A percentile compares a stretch with the other conserved stretches of the same genome.
These are phyloP conservation scores for Parnassius apollo DNA, from an alignment of 2,888 invertebrate genomes.

Conservation along the genomic window DNA sequence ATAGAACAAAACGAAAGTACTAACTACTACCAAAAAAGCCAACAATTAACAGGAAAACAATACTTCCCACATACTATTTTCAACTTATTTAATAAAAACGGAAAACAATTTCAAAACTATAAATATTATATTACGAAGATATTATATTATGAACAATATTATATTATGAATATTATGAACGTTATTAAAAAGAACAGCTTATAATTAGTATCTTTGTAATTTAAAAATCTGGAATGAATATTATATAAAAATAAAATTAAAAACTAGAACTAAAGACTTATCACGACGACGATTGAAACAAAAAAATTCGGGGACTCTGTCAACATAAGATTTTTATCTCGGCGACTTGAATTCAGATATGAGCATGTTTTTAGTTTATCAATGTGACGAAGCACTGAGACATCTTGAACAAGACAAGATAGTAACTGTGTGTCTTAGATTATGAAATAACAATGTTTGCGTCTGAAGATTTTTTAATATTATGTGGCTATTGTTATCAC, in stretches of 20 bases:
- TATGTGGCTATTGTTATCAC: too few species aligned
- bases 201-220: neutral
- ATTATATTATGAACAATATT: too few species aligned
- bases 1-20: too few species aligned
- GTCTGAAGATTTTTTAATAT: neutral
- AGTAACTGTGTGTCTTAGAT: slow-evolving; percentile 17
- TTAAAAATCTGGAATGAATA: slow-evolving; percentile 31
- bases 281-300: slow-evolving; percentile 60
- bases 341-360: slow-evolving; percentile 49
- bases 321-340: slow-evolving; percentile 66
- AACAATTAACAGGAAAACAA: too few species aligned
- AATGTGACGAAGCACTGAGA: slow-evolving; percentile 48
- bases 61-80: too few species aligned
- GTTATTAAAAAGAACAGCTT: too few species aligned
- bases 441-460: slow-evolving; percentile 18
- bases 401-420: slow-evolving; percentile 30
- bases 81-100: too few species aligned
- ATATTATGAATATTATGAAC: too few species aligned
- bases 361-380: slow-evolving; percentile 50
- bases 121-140: too few species aligned
- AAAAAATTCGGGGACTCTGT: slow-evolving; percentile 59
- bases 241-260: too few species aligned
- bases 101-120: too few species aligned
- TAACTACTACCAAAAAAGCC: too few species aligned
- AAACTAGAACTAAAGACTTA: slow-evolving; percentile 36